A percentile compares a stretch with the other conserved stretches of the same genome.
phyloP scores from a whole-genome alignment of 2,797 vertebrate genomes.

The Darevskia nairensis region DNA sequence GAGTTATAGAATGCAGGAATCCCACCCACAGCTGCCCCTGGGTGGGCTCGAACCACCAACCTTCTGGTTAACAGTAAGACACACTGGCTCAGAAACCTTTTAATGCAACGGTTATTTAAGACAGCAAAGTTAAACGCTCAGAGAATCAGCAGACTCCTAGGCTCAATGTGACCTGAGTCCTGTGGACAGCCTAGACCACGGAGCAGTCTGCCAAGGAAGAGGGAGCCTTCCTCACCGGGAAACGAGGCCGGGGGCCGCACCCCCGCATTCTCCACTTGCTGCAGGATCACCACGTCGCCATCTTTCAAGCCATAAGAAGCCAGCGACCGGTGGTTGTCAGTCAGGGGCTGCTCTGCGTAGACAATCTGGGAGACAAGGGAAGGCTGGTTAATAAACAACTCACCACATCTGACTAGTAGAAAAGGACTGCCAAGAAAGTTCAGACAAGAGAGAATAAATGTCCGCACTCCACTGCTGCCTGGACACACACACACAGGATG shows the following conservation, averaged over 20 bases:
- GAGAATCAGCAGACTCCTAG: not conserved
- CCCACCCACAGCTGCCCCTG: no score
- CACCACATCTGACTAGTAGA: no score
- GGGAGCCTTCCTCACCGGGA: conserved; percentile 72
- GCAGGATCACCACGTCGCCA: conserved; percentile 94
- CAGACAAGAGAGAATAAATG: no score
- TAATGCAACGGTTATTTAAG: not conserved
- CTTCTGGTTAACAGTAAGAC: not conserved
- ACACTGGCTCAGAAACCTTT: no score
- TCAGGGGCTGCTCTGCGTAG: conserved; percentile 90
- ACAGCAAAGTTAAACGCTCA: not conserved
- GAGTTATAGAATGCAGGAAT: no score
- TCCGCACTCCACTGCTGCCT: no score
- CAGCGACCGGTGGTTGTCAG: conserved; percentile 92
- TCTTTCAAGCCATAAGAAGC: conserved; percentile 95
- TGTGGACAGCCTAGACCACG: fast-evolving
- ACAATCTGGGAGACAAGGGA: conserved; percentile 81
- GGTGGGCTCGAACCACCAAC: no score
- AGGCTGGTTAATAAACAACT: no score
- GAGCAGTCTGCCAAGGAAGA: fast-evolving
- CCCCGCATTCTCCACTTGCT: conserved; percentile 86
- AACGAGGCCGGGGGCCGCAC: conserved; percentile 81
- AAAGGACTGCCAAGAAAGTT: not conserved
- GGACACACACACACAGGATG: not conserved
- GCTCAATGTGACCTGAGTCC: no score